These are phyloP conservation scores for Agelaius phoeniceus DNA, from an alignment of 2,113 vertebrate genomes.

Conservation along the genomic window DNA sequence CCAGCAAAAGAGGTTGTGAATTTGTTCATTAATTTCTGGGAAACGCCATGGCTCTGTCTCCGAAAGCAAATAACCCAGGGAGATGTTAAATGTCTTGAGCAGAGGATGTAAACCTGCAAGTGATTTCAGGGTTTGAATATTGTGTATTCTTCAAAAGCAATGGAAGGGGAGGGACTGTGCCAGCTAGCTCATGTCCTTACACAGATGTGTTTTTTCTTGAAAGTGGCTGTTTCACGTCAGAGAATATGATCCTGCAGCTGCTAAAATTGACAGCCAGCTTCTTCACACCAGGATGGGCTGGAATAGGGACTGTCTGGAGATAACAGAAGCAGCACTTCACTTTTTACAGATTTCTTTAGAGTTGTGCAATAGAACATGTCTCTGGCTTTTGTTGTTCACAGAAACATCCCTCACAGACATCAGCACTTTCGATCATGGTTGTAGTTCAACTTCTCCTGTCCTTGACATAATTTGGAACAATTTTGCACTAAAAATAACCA, in stretches of 20 bases:
- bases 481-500: slow-evolving; percentile 37
- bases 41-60: neutral
- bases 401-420: neutral
- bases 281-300: fast-evolving
- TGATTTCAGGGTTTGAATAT: neutral
- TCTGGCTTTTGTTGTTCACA: neutral
- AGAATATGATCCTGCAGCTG: neutral
- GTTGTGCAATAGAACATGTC: neutral
- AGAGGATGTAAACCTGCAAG: neutral
- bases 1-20: neutral
- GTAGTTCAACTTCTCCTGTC: neutral
- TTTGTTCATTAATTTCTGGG: slow-evolving; percentile 12
- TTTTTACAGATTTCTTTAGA: slow-evolving; percentile 1
- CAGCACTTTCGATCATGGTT: fast-evolving
- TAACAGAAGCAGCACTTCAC: neutral
- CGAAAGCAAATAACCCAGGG: neutral
- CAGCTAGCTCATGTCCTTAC: neutral
- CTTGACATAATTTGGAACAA: slow-evolving; percentile 3
- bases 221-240: neutral
- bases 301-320: neutral
- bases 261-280: neutral
- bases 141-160: neutral
- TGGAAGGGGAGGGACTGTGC: neutral
- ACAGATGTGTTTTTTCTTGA: fast-evolving
- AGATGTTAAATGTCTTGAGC: neutral